Percentiles rank a stretch among this genome's conserved stretches.
These are phyloP conservation scores for Pyrrhopygopsis socrates DNA, from an alignment of 2,888 invertebrate genomes.

Conservation along the genomic window DNA sequence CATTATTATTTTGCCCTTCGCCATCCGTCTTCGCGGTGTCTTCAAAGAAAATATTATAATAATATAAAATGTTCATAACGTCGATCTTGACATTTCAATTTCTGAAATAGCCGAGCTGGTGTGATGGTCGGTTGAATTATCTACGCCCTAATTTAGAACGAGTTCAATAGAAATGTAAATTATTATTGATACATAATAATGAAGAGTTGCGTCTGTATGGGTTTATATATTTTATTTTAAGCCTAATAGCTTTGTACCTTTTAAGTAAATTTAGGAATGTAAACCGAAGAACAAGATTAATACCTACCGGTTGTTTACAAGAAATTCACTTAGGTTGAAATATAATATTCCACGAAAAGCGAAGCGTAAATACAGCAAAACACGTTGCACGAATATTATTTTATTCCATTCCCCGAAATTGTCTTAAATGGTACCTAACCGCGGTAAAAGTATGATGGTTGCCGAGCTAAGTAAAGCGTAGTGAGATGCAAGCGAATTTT, in stretches of 20 bases:
- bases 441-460: constrained; percentile 93
- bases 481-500: constrained; percentile 92
- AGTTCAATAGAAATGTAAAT: constrained; percentile 73
- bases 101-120: constrained; percentile 89
- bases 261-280: background rate
- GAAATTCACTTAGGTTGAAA: constrained; percentile 80
- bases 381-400: constrained; percentile 89
- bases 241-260: background rate
- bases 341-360: constrained; percentile 78
- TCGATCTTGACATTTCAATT: constrained; percentile 93
- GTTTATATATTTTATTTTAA: too few relatives aligned
- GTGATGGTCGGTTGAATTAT: constrained; percentile 91
- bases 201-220: background rate
- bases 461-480: constrained; percentile 94
- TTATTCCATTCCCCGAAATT: constrained; percentile 90
- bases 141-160: constrained; percentile 84
- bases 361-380: constrained; percentile 87
- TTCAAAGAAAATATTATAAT: constrained; percentile 92
- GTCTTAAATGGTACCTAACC: constrained; percentile 92
- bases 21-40: constrained; percentile 92
- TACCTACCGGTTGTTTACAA: constrained; percentile 51
- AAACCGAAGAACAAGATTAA: background rate
- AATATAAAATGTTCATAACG: constrained; percentile 93
- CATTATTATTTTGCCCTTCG: constrained; percentile 91
- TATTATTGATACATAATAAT: constrained; percentile 40